These are phyloP conservation scores for Philhelius pedissequus DNA, from an alignment of 2,888 invertebrate genomes.

Conservation along the genomic window DNA sequence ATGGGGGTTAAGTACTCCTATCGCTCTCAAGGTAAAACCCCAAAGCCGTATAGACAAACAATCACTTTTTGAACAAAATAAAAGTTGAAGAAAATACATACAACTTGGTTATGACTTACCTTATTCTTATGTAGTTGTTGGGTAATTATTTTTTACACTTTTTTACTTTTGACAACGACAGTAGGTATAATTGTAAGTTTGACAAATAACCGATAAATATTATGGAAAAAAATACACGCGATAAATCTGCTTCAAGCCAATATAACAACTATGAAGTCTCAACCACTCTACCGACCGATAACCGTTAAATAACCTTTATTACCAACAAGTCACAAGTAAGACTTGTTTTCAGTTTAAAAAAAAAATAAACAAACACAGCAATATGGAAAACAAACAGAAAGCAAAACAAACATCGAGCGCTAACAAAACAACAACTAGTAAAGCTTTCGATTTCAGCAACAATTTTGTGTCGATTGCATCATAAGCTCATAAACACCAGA, in stretches of 20 bases:
- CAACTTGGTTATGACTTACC: background rate
- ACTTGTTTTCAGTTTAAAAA: conserved; percentile 36
- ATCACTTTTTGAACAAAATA: background rate
- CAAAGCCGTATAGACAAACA: background rate
- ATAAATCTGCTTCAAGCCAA: background rate
- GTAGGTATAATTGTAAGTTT: background rate
- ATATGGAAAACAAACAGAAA: conserved; percentile 28
- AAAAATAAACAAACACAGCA: background rate
- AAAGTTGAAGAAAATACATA: background rate
- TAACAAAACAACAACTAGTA: conserved; percentile 4
- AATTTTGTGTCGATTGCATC: conserved; percentile 44
- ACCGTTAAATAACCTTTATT: conserved; percentile 41
- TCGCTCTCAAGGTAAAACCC: background rate
- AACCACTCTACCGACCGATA: conserved; percentile 10
- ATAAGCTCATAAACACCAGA: conserved; percentile 34
- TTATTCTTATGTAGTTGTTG: background rate
- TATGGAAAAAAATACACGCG: background rate
- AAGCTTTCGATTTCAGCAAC: conserved; percentile 61
- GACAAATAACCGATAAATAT: background rate
- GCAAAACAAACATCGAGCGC: conserved; percentile 30
- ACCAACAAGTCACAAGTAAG: conserved; percentile 26
- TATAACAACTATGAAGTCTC: background rate
- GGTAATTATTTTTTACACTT: background rate
- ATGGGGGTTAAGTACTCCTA: conserved; percentile 17
- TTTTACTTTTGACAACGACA: background rate